Base-by-base conservation (phyloP, 2,888 invertebrate species). In the Drosophila mayaguana region DNA sequence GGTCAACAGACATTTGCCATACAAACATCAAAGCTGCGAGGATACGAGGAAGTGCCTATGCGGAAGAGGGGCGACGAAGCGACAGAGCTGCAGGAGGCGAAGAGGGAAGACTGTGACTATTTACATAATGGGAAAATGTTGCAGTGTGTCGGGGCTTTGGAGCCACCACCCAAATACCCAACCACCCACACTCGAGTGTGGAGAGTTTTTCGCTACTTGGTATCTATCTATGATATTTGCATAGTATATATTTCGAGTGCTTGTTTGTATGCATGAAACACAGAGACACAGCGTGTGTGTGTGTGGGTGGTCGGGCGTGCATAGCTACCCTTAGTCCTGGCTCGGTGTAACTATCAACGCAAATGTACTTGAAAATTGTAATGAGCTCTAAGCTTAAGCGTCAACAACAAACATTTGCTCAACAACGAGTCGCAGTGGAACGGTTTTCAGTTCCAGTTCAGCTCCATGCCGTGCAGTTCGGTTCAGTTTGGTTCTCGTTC, bases 311-410 rank as follows among this genome's bases (percentile, higher is more conserved):
- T 38, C 8, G n/a, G 14, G 36, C 16, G 7, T 38, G 36, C 2
- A 53, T 14, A 22, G 40, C 61, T 42, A 50, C 65, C 59, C 65
- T 55, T 51, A 20, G 69, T 75, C 61, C 48, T 38, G 61, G 65
- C 54, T 84, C 54, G 78, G 86, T 90, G 80, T 90, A 88, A 88
- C 86, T 88, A 90, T 89, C 90, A 87, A 80, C 90, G 90, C 87
- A 87, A 87, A 87, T 90, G 90, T 88, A 87, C 86, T 90, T 87
- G 89, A 87, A 87, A 90, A 87, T 87, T 87, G 86, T 87, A 87
- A 87, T 87, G 86, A 87, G 86, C 86, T 88, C 87, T 87, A 88
- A 87, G 84, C 86, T 71, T 76, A 89, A 87, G 84, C 86, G 84
- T 85, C 84, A 88, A 89, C 84, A 85, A 78, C 89, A 85, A 85